Conservation (phyloP, 2,888 invertebrate genomes). For the Thereva unica region DNA sequence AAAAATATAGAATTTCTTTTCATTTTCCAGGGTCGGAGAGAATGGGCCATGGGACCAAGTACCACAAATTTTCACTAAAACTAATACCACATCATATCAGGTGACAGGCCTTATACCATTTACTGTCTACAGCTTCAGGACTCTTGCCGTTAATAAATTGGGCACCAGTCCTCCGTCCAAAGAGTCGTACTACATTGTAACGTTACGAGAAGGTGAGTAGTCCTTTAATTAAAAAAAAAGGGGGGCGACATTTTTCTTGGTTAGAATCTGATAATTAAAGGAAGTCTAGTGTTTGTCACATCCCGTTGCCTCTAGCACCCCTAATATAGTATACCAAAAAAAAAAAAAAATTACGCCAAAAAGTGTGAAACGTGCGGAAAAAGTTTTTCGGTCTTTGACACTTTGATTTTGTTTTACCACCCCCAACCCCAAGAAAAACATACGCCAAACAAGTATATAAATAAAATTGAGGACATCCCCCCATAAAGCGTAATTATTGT, state of each 20-base stretch:
- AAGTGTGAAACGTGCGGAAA: too few species aligned
- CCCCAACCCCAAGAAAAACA: too few species aligned
- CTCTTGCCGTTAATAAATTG: constrained; percentile 72
- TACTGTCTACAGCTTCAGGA: constrained; percentile 75
- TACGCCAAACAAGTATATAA: too few species aligned
- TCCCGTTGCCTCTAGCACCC: too few species aligned
- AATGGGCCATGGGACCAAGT: constrained; percentile 69
- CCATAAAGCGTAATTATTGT: constrained; percentile 24
- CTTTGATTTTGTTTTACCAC: too few species aligned
- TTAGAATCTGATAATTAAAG: constrained; percentile 18
- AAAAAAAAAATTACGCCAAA: too few species aligned
- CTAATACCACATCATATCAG: constrained; percentile 68
- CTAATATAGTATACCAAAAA: too few species aligned
- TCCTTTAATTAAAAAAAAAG: constrained; percentile 30
- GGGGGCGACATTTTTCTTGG: constrained; percentile 11
- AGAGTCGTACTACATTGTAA: constrained; percentile 74
- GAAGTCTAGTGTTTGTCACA: not conserved
- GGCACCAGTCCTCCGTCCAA: constrained; percentile 71
- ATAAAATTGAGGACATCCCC: too few species aligned
- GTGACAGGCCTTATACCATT: constrained; percentile 71
- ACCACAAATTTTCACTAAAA: constrained; percentile 65
- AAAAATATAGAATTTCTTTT: constrained; percentile 17
- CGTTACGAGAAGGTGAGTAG: constrained; percentile 71
- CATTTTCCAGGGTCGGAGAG: constrained; percentile 66
- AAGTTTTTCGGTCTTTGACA: too few species aligned